Conservation (phyloP, 2,113 vertebrate genomes). For the Progne subis region DNA sequence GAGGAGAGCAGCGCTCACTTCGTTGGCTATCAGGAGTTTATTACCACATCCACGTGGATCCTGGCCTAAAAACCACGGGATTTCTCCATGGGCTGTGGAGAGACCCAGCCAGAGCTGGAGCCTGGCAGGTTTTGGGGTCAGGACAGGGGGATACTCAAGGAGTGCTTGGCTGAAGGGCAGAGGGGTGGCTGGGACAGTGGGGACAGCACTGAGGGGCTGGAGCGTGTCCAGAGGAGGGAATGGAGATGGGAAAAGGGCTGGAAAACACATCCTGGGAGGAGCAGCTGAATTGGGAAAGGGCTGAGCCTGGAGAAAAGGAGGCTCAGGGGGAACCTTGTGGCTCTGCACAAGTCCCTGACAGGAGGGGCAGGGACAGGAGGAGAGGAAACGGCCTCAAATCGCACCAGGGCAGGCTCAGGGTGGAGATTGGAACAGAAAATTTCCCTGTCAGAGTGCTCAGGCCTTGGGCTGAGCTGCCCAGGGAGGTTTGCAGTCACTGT, state of each 20-base stretch:
- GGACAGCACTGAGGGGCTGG: neutral
- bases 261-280: neutral
- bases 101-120: neutral
- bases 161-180: neutral
- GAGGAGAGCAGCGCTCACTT: neutral
- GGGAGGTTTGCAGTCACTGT: no score
- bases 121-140: neutral
- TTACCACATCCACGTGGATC: rapidly evolving
- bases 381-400: no score
- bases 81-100: rapidly evolving
- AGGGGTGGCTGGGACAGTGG: neutral
- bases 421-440: no score
- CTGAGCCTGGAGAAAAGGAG: neutral
- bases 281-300: no score
- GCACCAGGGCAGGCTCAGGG: no score
- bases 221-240: rapidly evolving
- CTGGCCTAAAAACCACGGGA: rapidly evolving
- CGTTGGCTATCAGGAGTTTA: neutral
- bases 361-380: no score
- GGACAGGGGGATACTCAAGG: neutral
- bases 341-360: no score
- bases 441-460: no score
- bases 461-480: no score
- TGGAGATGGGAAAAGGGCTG: neutral
- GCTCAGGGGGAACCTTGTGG: no score